Conservation (phyloP, 2,797 vertebrate species). For the Fratercula arctica region DNA sequence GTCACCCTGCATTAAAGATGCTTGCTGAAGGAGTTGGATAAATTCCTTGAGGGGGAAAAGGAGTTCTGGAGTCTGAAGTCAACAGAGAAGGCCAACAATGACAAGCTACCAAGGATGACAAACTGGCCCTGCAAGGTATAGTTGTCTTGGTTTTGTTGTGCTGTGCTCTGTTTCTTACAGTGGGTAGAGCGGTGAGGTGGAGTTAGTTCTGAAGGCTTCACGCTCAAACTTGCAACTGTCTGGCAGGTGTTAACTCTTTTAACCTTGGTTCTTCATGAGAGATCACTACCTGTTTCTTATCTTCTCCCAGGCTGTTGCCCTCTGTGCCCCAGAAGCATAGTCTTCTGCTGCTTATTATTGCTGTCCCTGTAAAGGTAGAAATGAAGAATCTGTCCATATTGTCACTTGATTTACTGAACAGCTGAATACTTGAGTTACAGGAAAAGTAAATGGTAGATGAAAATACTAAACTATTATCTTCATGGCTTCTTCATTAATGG, state of each 20-base stretch:
- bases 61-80: background rate
- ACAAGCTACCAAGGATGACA: background rate
- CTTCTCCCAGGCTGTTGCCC: background rate
- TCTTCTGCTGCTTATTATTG: background rate
- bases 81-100: background rate
- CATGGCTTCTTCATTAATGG: background rate
- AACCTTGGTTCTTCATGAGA: background rate
- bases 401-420: background rate
- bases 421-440: background rate
- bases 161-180: background rate
- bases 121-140: constrained; percentile 17
- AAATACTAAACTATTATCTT: background rate
- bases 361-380: background rate
- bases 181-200: background rate
- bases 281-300: background rate
- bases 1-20: background rate
- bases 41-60: background rate
- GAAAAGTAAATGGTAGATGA: background rate
- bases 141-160: background rate
- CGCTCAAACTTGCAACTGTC: background rate
- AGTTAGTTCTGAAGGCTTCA: background rate
- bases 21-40: background rate
- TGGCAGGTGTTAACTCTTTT: background rate
- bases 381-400: background rate
- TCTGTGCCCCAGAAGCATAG: background rate